Conservation (phyloP, 2,113 vertebrate species). For the Oreochromis tanganicae region DNA sequence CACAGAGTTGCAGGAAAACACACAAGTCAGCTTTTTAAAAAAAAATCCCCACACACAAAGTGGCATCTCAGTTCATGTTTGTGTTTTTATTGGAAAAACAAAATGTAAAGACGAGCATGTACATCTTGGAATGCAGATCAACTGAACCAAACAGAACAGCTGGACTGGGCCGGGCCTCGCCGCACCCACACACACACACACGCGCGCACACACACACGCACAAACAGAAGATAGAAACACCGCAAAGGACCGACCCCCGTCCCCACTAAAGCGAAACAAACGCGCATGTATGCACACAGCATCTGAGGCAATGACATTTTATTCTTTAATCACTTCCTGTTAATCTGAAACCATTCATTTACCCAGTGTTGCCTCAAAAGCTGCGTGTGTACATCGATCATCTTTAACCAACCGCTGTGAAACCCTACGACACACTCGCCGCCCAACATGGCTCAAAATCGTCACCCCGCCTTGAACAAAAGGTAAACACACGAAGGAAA, state of each 20-base stretch:
- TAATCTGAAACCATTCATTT: background rate
- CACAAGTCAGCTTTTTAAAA: background rate
- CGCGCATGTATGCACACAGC: background rate
- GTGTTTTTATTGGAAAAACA: conserved; percentile 98
- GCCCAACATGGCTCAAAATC: conserved; percentile 24
- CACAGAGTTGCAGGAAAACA: background rate
- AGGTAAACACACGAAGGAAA: conserved; percentile 67
- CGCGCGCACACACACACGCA: background rate
- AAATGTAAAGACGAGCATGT: conserved; percentile 93
- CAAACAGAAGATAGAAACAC: conserved; percentile 55
- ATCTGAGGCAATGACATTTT: conserved; percentile 12
- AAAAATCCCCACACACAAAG: background rate
- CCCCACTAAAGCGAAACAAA: conserved; percentile 38
- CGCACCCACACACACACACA: conserved; percentile 36
- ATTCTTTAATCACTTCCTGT: background rate
- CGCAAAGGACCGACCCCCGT: conserved; percentile 44
- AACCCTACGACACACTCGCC: background rate
- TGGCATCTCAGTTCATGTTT: conserved; percentile 57
- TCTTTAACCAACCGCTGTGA: conserved; percentile 18
- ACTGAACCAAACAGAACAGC: conserved; percentile 84
- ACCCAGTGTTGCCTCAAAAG: conserved; percentile 1
- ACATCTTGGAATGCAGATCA: conserved; percentile 99
- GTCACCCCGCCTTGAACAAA: conserved; percentile 72
- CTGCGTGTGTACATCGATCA: background rate
- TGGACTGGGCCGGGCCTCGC: conserved; percentile 56